phyloP scores from a whole-genome alignment of 2,113 vertebrate species.

The Cololabis saira region DNA sequence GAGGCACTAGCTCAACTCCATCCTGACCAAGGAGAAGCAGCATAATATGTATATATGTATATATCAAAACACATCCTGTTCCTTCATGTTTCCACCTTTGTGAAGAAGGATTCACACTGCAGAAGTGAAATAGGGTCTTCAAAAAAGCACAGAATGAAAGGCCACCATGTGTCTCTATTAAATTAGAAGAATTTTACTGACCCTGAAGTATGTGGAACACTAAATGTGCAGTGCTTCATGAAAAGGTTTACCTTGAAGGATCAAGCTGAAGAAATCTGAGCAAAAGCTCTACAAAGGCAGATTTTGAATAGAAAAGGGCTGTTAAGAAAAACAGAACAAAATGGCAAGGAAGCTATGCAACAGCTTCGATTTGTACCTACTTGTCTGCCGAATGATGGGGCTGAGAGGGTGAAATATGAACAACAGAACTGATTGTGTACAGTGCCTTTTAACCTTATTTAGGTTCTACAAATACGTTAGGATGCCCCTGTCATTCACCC shows the following conservation, averaged over 20 bases:
- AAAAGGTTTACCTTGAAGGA: constrained; percentile 60
- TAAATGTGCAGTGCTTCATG: constrained; percentile 60
- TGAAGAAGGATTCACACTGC: too few species aligned
- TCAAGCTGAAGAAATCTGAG: constrained; percentile 53
- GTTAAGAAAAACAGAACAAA: constrained; percentile 49
- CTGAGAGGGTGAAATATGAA: constrained; percentile 8
- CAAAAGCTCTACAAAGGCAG: constrained; percentile 29
- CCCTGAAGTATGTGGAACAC: constrained; percentile 50
- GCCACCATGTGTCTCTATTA: not conserved
- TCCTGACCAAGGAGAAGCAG: too few species aligned
- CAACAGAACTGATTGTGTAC: too few species aligned
- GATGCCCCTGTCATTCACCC: too few species aligned
- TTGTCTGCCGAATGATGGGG: constrained; percentile 47
- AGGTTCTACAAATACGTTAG: too few species aligned
- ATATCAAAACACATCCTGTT: too few species aligned
- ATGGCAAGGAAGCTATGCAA: constrained; percentile 19
- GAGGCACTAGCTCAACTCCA: too few species aligned
- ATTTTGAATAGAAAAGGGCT: constrained; percentile 39
- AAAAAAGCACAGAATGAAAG: too few species aligned
- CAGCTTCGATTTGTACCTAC: constrained; percentile 28
- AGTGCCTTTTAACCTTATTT: too few species aligned
- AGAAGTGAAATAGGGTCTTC: too few species aligned
- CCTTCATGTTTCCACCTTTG: too few species aligned
- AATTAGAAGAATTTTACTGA: constrained; percentile 33
- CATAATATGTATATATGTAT: too few species aligned